Evolutionary conservation across 2,888 invertebrate species (phyloP), one percentile per base, ranked within the genome.

Genomic region (Caenorhabditis imperialis): DNA sequence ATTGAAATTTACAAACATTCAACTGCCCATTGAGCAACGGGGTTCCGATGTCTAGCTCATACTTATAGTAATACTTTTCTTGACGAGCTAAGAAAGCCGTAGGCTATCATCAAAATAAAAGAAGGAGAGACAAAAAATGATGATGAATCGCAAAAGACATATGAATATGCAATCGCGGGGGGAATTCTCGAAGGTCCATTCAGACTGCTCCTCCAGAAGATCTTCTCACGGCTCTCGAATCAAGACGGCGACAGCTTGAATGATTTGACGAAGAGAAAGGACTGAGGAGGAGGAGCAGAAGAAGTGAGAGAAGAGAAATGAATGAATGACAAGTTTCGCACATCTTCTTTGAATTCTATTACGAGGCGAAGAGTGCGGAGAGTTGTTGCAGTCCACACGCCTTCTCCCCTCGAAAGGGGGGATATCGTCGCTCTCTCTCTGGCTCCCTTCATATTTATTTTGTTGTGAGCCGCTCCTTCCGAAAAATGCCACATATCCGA

Each of bases 241-340:
- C 63, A 63, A 54, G 63, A 40, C 40, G 16, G 40, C 14, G 53
- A 30, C 47, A 37, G 33, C 55, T 55, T 51, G 53, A 69, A 69
- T 58, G 58, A 69, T 69, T 69, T 69, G 58, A 58, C 58, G 53
- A 53, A 58, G 57, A 58, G 58, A 60, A 45, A 70, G 61, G 61
- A 55, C 53, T 50, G 70, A 53, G 53, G 5, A 48, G 25, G 27
- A 48, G 48, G 25, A 45, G 27, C 22, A 48, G 48, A 48, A 27
- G 48, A 12, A 27, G 27, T 30, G 30, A 30, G 30, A 30, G 30
- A 30, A 30, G 30, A 60, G 50, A 61, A 70, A 70, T 70, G 70
- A 70, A 70, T 70, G 70, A 70, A 70, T 70, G 70, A 70, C 70
- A 70, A 70, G 70, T 72, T 72, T 72, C 72, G 63, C 72, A 72